A percentile compares a stretch with the other conserved stretches of the same genome.
These are phyloP conservation scores for Orchestes rusci DNA, from an alignment of 2,888 invertebrate genomes.

Conservation along the genomic window DNA sequence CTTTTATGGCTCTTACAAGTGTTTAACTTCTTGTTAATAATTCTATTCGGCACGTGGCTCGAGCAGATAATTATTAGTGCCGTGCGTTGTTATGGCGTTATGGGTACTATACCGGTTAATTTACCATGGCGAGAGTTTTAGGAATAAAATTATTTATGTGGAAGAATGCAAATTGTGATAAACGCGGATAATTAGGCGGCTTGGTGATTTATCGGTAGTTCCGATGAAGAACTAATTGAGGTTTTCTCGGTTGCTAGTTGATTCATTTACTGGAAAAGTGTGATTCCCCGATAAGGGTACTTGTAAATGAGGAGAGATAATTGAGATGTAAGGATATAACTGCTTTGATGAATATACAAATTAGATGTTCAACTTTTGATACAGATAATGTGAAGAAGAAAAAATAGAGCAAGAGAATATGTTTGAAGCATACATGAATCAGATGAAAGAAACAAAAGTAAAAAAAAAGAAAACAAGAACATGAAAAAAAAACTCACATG, in stretches of 20 bases:
- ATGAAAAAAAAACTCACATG: no score
- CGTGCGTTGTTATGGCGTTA: slow-evolving; percentile 15
- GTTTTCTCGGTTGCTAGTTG: no score
- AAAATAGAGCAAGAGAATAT: not conserved
- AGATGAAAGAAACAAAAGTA: not conserved
- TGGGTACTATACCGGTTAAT: slow-evolving; percentile 14
- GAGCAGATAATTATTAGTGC: slow-evolving; percentile 11
- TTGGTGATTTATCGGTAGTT: no score
- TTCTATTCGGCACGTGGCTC: slow-evolving; percentile 23
- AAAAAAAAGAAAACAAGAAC: not conserved
- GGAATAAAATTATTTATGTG: slow-evolving; percentile 6
- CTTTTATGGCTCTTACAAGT: slow-evolving; percentile 24
- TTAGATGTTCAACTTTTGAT: no score
- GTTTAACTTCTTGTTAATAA: slow-evolving; percentile 26
- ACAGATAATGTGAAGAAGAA: no score
- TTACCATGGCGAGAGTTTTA: slow-evolving; percentile 12
- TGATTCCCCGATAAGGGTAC: no score
- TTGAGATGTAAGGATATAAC: no score
- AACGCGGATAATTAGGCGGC: no score
- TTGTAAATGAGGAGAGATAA: no score
- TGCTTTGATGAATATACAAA: no score
- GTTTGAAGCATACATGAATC: not conserved
- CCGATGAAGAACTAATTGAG: no score
- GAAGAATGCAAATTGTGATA: not conserved
- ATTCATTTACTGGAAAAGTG: no score